These are phyloP conservation scores for Tauraco hartlaubi DNA, from an alignment of 2,797 vertebrate species.

Conservation along the genomic window DNA sequence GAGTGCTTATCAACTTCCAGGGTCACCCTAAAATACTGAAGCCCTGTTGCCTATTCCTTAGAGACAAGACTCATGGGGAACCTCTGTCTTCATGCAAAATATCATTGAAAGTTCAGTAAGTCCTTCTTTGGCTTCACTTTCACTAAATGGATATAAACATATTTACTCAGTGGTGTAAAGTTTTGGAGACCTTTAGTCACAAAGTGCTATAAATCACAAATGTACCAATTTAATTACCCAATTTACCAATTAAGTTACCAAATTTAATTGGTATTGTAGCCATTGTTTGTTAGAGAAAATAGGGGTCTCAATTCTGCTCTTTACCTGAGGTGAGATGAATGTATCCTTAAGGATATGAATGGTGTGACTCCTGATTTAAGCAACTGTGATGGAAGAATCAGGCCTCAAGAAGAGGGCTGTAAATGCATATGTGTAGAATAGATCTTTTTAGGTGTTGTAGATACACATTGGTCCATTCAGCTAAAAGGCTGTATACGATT, in stretches of 20 bases:
- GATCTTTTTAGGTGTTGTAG: not conserved
- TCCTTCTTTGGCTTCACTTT: not conserved
- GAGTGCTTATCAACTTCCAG: not conserved
- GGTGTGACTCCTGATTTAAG: not conserved
- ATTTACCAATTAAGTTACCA: not conserved
- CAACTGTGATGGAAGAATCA: not conserved
- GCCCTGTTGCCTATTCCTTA: not conserved
- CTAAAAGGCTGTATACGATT: not conserved
- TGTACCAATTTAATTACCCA: not conserved
- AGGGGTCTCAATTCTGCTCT: fast-evolving
- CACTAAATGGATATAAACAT: not conserved
- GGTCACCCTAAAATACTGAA: not conserved
- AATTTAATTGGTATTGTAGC: not conserved
- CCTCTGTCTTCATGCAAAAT: not conserved
- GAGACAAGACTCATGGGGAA: not conserved
- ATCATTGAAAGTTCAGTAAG: not conserved
- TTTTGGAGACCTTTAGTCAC: not conserved
- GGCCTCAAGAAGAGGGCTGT: not conserved
- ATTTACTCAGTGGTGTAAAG: not conserved
- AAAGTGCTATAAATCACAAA: not conserved
- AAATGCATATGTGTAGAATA: not conserved
- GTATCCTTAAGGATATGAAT: not conserved
- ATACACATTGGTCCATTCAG: not conserved
- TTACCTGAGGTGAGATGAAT: not conserved
- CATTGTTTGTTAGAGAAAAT: not conserved